These are phyloP conservation scores for Acrocephalus kingi DNA, from an alignment of 2,113 vertebrate genomes.

Conservation along the genomic window DNA sequence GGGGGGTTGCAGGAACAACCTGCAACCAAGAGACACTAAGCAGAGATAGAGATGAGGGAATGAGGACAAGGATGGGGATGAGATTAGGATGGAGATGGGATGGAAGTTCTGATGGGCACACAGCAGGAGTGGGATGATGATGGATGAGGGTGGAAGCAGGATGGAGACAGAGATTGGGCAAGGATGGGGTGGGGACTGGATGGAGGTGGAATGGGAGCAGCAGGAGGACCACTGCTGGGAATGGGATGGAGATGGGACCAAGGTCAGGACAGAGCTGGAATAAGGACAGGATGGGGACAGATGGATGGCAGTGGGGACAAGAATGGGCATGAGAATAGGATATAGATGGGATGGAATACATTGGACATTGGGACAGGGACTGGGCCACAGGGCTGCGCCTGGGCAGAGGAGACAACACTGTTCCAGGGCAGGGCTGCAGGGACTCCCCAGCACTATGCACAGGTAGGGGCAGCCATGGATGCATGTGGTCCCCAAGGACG, in stretches of 20 bases:
- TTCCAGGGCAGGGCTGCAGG: not conserved
- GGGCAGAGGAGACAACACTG: not conserved
- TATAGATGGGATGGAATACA: not conserved
- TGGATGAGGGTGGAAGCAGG: not conserved
- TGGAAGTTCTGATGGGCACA: not conserved
- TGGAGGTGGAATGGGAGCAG: not conserved
- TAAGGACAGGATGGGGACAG: not conserved
- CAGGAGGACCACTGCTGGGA: not conserved
- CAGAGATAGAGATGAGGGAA: not conserved
- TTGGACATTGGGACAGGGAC: not conserved
- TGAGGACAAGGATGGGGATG: not conserved
- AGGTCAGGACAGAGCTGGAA: not conserved
- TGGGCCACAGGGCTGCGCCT: not conserved
- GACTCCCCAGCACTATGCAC: not conserved
- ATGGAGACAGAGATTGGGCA: not conserved
- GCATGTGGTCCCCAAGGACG: accelerated
- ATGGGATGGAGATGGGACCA: not conserved
- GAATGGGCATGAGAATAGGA: not conserved
- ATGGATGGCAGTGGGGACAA: not conserved
- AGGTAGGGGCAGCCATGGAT: not conserved
- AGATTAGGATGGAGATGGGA: not conserved
- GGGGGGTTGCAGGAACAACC: constrained; percentile 88
- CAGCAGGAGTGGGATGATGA: not conserved
- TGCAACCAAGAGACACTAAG: constrained; percentile 11
- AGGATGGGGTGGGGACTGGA: not conserved